phyloP scores from a whole-genome alignment of 2,888 invertebrate species.

The Lordiphosa fenestrarum region DNA sequence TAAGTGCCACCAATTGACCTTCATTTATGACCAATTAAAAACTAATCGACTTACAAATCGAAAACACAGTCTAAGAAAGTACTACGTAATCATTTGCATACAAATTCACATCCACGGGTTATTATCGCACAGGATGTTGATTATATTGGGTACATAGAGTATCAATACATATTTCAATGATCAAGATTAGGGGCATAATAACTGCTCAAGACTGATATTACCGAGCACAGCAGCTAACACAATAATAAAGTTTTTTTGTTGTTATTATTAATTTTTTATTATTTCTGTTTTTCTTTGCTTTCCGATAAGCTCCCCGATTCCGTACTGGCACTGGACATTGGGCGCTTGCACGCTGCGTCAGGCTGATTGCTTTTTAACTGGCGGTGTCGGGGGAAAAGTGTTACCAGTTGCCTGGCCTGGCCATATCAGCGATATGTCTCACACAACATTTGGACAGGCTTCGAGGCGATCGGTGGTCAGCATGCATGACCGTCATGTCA shows the following conservation, averaged over 20 bases:
- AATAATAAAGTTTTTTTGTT: constrained; percentile 40
- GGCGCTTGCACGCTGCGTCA: constrained; percentile 45
- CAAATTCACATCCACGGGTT: constrained; percentile 1
- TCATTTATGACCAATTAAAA: constrained; percentile 3
- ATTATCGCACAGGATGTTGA: constrained; percentile 67
- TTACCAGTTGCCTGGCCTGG: constrained; percentile 5
- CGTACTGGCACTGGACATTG: constrained; percentile 18
- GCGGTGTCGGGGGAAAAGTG: not conserved
- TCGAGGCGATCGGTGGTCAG: constrained; percentile 31
- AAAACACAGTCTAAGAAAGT: not conserved
- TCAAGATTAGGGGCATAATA: constrained; percentile 57
- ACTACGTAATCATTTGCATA: constrained; percentile 51
- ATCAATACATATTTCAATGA: constrained; percentile 50
- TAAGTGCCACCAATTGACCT: constrained; percentile 1
- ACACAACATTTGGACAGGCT: constrained; percentile 38
- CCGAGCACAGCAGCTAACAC: constrained; percentile 23
- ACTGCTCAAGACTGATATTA: constrained; percentile 49
- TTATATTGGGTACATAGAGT: constrained; percentile 35
- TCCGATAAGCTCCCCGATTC: constrained; percentile 25
- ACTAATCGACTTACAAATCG: constrained; percentile 8
- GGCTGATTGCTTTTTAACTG: constrained; percentile 23
- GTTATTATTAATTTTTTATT: constrained; percentile 26
- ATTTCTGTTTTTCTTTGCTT: constrained; percentile 18
- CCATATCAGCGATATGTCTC: constrained; percentile 64
- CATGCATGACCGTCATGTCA: constrained; percentile 61